Base-by-base conservation (phyloP, 2,797 vertebrate species). In the Lagocephalus sceleratus region DNA sequence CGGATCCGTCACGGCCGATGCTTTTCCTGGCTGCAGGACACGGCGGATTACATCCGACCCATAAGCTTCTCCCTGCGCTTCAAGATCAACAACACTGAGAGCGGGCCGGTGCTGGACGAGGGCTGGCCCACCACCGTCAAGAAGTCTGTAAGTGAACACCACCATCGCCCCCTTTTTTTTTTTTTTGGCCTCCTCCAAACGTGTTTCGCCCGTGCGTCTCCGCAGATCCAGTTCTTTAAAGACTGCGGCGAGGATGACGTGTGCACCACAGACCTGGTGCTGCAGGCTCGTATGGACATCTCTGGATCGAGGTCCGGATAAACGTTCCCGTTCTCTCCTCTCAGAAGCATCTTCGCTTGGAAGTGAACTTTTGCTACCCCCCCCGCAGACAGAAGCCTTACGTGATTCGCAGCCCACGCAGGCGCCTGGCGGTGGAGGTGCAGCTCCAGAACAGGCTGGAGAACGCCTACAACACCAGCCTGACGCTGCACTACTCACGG, bases 161-260 rank as follows among this genome's bases (percentile, higher is more conserved):
- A 8, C 3, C 12, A 2, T 38, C 14, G 16, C 3, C 41, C 6
- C 32, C 6, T 35, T 12, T 43, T 20, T 22, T 2, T 19, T 43
- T 17, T 3, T 1, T 22, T 5, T 23, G 43, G 29, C 21, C 21
- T 53, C 14, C 12, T 29, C 42, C 7, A 17, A 68, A 62, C 44
- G 32, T n/a, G 1, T 42, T 5, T 6, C 29, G 58, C 17, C 21
- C 17, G 7, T 42, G 3, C 6, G 4, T 25, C 47, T 47, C 21
- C 54, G 40, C 68, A 99, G 97, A 93, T 99, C 71, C 90, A 93
- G 0, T 99, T 99, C 86, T 97, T 94, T 29, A 98, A 97, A 87
- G 97, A 98, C 51, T 99, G 97, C 0, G 97, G 97, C 0, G 93
- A 95, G 4, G 96, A 99, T 14, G 86, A 98, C 0, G 91, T 94